These are phyloP conservation scores for Megathymus violae DNA, from an alignment of 1,140 invertebrate species.

Conservation along the genomic window DNA sequence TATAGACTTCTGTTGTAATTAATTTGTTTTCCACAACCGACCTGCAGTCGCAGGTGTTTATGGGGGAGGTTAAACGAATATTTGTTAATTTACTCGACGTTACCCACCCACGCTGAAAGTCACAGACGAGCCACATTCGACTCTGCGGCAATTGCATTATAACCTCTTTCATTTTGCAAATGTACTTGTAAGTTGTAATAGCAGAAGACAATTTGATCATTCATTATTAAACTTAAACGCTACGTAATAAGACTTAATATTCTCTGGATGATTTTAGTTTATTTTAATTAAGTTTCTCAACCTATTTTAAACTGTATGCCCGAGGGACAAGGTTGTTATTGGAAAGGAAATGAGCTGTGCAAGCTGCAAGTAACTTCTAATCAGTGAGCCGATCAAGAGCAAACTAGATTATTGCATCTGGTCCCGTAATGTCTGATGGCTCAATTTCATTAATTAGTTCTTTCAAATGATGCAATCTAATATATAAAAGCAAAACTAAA, in stretches of 20 bases:
- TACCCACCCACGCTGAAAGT: conserved; percentile 11
- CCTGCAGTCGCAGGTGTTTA: conserved; percentile 27
- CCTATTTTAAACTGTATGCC: conserved; percentile 8
- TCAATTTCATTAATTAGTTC: conserved; percentile 28
- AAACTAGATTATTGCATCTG: conserved; percentile 19
- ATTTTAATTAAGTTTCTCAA: neutral
- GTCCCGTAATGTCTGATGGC: conserved; percentile 23
- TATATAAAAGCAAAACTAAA: too few species aligned
- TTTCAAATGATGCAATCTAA: too few species aligned
- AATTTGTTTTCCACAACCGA: conserved; percentile 27
- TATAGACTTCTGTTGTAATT: conserved; percentile 20
- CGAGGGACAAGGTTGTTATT: neutral
- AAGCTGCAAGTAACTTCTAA: conserved; percentile 23
- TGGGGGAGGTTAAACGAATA: conserved; percentile 25
- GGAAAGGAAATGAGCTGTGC: neutral
- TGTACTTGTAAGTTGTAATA: neutral
- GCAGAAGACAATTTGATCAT: neutral
- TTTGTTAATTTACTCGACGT: conserved; percentile 23
- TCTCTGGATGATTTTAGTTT: conserved; percentile 1
- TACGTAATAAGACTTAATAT: neutral
- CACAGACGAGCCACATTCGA: neutral
- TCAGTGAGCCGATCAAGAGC: conserved; percentile 22
- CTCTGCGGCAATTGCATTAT: conserved; percentile 1
- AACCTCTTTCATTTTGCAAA: conserved; percentile 7
- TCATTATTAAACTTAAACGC: conserved; percentile 6